Percentiles rank a stretch among this genome's conserved stretches.
These are phyloP conservation scores for Myripristis jacobus DNA, from an alignment of 2,797 vertebrate genomes.

Conservation along the genomic window DNA sequence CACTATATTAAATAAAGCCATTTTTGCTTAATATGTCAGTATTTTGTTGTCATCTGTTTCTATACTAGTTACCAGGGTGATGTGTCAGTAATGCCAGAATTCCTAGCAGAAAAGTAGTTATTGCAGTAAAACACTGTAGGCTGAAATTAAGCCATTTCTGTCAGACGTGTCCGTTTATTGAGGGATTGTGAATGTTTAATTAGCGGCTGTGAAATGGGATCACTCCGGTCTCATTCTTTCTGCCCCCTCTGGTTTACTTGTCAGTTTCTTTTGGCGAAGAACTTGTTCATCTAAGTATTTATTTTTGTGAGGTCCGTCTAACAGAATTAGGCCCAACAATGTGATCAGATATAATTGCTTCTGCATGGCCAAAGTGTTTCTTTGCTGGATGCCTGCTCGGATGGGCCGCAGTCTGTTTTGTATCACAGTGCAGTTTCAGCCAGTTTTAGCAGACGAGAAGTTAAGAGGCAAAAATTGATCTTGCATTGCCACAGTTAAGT, in stretches of 20 bases:
- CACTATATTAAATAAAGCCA: constrained; percentile 28
- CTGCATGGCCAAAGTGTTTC: background rate
- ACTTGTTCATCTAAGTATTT: constrained; percentile 26
- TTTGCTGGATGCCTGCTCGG: background rate
- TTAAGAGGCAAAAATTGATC: background rate
- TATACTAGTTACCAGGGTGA: background rate
- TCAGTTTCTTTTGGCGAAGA: constrained; percentile 40
- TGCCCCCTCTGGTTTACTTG: constrained; percentile 46
- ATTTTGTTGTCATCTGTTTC: constrained; percentile 19
- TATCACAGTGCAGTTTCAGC: background rate
- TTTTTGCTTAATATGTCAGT: constrained; percentile 18
- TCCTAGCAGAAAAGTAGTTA: background rate
- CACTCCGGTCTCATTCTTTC: background rate
- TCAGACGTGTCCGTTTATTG: constrained; percentile 24
- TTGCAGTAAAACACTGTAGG: constrained; percentile 5
- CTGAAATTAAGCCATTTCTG: constrained; percentile 26
- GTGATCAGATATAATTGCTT: background rate
- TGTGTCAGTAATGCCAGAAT: background rate
- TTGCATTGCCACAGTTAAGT: background rate
- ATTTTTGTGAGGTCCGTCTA: constrained; percentile 15
- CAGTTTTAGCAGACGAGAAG: background rate
- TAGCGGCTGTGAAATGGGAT: constrained; percentile 32
- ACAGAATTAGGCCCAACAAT: background rate
- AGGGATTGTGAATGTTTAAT: constrained; percentile 14
- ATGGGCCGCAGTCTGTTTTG: background rate